Evolutionary conservation across 2,113 vertebrate species (phyloP).

Genomic region (Grantiella picta): DNA sequence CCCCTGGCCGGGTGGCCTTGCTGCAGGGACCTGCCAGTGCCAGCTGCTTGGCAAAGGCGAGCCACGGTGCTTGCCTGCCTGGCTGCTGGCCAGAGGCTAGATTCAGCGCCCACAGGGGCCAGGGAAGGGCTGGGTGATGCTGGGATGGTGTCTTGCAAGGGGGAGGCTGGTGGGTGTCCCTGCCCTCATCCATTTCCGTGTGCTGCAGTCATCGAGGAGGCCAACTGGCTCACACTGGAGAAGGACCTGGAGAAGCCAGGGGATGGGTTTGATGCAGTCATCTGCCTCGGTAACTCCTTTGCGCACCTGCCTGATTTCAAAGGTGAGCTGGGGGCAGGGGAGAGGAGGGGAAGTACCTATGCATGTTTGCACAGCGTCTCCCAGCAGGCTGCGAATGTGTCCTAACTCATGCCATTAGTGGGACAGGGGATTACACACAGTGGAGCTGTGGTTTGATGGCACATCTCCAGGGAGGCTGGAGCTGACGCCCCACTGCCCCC

Average conservation of each 20-base stretch:
- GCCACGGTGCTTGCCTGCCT: neutral
- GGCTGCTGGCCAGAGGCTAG: neutral
- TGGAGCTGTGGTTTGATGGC: neutral
- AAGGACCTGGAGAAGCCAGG: conserved; percentile 85
- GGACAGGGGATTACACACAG: accelerated
- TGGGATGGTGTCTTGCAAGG: neutral
- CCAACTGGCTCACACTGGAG: conserved; percentile 91
- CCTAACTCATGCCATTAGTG: neutral
- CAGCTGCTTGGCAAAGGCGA: neutral
- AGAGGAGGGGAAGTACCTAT: neutral
- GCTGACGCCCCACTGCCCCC: neutral
- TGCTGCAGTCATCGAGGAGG: conserved; percentile 90
- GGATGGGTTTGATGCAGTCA: conserved; percentile 89
- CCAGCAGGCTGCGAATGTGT: neutral
- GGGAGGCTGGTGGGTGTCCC: neutral
- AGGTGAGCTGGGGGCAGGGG: conserved; percentile 72
- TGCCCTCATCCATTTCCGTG: neutral
- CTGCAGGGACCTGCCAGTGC: neutral
- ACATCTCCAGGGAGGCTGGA: neutral
- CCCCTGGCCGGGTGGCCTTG: neutral
- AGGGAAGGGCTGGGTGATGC: neutral
- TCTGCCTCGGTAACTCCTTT: conserved; percentile 97
- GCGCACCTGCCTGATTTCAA: conserved; percentile 96
- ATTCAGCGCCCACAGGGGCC: neutral
- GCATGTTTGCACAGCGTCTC: accelerated